A percentile compares a stretch with the other conserved stretches of the same genome.
Evolutionary conservation across 2,888 invertebrate species (phyloP).

Genomic region (Seira ritae): DNA sequence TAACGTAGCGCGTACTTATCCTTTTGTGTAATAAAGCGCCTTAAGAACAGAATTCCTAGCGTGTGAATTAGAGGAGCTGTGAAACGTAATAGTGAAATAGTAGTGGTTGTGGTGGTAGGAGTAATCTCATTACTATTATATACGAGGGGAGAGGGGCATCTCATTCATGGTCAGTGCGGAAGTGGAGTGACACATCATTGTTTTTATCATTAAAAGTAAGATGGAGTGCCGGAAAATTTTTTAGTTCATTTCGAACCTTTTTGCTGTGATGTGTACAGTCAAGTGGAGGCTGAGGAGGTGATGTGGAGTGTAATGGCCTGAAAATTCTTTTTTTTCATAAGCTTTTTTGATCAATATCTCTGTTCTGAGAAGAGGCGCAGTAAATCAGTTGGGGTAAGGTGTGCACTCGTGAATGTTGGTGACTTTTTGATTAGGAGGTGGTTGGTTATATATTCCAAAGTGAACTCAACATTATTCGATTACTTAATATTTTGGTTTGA

Average conservation of each 20-base stretch:
- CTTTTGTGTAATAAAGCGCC: background rate
- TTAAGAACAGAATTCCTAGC: background rate
- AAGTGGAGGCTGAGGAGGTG: background rate
- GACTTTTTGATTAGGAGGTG: constrained; percentile 22
- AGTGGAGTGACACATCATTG: constrained; percentile 59
- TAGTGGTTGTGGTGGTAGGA: background rate
- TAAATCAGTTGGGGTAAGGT: constrained; percentile 20
- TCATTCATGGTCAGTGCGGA: constrained; percentile 60
- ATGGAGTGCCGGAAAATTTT: constrained; percentile 61
- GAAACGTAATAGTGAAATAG: background rate
- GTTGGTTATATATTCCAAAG: constrained; percentile 7
- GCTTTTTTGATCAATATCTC: constrained; percentile 14
- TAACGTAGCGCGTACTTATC: too few species aligned
- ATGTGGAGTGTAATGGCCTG: constrained; percentile 12
- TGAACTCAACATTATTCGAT: background rate
- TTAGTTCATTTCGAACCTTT: constrained; percentile 52
- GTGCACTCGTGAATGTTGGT: constrained; percentile 34
- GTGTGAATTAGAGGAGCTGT: background rate
- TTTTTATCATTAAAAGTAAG: constrained; percentile 52
- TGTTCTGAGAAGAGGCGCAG: constrained; percentile 27
- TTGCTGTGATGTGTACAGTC: constrained; percentile 37
- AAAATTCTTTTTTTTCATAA: background rate
- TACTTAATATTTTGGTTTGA: constrained; percentile 7
- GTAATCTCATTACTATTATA: background rate
- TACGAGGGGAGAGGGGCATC: background rate